Conservation (phyloP, 1,140 invertebrate genomes). For the Drosophila cardini region DNA sequence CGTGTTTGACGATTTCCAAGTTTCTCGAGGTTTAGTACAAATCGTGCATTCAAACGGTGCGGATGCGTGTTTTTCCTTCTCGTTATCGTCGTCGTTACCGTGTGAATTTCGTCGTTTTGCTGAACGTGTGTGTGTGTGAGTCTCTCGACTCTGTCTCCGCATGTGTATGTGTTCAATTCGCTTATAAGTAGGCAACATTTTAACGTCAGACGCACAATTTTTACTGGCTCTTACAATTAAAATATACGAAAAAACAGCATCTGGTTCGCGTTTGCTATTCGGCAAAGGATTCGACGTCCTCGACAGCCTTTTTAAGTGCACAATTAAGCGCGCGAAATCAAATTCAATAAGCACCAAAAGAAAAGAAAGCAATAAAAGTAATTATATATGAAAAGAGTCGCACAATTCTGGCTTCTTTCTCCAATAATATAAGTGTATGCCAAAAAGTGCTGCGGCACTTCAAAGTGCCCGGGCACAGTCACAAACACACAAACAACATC, state of each 20-base stretch:
- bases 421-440: conserved; percentile 43
- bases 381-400: conserved; percentile 11
- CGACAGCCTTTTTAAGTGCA: conserved; percentile 33
- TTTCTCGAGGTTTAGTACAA: conserved; percentile 70
- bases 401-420: conserved; percentile 4
- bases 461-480: conserved; percentile 38
- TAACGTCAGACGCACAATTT: conserved; percentile 41
- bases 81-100: conserved; percentile 28
- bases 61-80: conserved; percentile 58
- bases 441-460: conserved; percentile 50
- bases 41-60: conserved; percentile 81
- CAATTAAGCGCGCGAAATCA: conserved; percentile 31
- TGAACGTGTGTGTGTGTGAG: conserved; percentile 22
- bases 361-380: background rate
- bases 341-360: conserved; percentile 28
- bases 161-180: conserved; percentile 11
- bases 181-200: conserved; percentile 66
- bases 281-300: conserved; percentile 10
- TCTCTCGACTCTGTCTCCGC: conserved; percentile 14
- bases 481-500: background rate
- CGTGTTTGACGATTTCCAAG: conserved; percentile 35
- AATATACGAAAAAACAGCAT: conserved; percentile 8
- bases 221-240: conserved; percentile 43
- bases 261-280: background rate
- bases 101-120: conserved; percentile 35